phyloP scores from a whole-genome alignment of 2,113 vertebrate genomes.

The Odontophorus gujanensis region DNA sequence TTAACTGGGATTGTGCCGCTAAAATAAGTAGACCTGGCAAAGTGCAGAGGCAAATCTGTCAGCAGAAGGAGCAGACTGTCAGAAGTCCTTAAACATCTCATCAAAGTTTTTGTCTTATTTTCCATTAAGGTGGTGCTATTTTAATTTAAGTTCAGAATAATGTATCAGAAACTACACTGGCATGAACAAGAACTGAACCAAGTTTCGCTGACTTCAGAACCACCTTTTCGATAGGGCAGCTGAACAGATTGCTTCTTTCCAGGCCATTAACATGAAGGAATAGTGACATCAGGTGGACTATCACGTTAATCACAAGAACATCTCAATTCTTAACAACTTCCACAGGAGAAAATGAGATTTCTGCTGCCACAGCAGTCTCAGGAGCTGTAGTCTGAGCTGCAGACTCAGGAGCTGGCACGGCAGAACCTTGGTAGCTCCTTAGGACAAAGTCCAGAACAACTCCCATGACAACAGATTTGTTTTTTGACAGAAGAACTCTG shows the following conservation, averaged over 20 bases:
- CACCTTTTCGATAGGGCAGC: background rate
- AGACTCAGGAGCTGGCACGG: background rate
- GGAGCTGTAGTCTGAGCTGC: background rate
- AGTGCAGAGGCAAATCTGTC: rapidly evolving
- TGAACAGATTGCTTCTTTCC: background rate
- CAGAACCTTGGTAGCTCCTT: background rate
- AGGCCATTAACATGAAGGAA: background rate
- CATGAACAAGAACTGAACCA: background rate
- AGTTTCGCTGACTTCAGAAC: background rate
- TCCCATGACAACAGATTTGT: background rate
- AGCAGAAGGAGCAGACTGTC: background rate
- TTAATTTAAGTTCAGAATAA: background rate
- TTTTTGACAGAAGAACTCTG: background rate
- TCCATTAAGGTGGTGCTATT: background rate
- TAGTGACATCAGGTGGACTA: constrained; percentile 35
- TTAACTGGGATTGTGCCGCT: background rate
- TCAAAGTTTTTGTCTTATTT: background rate
- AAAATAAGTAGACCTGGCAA: background rate
- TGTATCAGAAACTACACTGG: rapidly evolving
- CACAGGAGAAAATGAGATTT: background rate
- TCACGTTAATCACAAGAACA: background rate
- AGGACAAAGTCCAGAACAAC: background rate
- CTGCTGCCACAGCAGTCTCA: background rate
- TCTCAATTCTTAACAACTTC: background rate
- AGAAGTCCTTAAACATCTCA: background rate